Evolutionary conservation across 2,888 invertebrate genomes (phyloP).

Genomic region (Linnaemya vulpina): DNA sequence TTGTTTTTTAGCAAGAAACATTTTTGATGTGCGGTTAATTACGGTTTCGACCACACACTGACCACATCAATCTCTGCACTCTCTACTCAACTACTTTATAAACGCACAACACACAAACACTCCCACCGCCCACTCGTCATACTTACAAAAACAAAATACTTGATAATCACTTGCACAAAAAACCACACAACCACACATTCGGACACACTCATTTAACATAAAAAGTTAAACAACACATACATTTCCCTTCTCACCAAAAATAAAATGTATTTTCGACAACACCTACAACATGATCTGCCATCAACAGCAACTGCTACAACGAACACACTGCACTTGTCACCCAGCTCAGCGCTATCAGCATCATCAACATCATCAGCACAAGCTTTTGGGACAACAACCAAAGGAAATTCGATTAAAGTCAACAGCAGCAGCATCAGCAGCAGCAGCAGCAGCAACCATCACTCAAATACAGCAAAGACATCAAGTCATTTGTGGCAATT

Average conservation of each 20-base stretch:
- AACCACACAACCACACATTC: constrained; percentile 57
- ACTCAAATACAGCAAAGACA: constrained; percentile 6
- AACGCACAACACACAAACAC: constrained; percentile 42
- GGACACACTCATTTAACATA: constrained; percentile 37
- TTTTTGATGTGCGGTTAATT: constrained; percentile 70
- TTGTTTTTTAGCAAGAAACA: constrained; percentile 59
- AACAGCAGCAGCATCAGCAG: background rate
- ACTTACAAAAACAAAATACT: constrained; percentile 30
- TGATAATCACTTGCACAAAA: constrained; percentile 59
- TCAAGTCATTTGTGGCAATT: constrained; percentile 14
- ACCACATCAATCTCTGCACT: constrained; percentile 65
- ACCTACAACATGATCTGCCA: constrained; percentile 58
- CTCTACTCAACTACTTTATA: constrained; percentile 11
- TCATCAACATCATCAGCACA: constrained; percentile 7
- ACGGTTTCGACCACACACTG: constrained; percentile 62
- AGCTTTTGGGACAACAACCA: background rate
- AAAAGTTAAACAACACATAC: constrained; percentile 6
- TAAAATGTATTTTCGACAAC: constrained; percentile 64
- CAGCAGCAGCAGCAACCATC: background rate
- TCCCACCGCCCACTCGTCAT: background rate
- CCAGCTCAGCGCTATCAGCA: background rate
- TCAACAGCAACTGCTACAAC: constrained; percentile 48
- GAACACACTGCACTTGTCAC: constrained; percentile 37
- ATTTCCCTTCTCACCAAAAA: background rate
- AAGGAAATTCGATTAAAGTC: constrained; percentile 37